Conservation (phyloP, 1,140 invertebrate genomes). For the Pogonognathellus flavescens region DNA sequence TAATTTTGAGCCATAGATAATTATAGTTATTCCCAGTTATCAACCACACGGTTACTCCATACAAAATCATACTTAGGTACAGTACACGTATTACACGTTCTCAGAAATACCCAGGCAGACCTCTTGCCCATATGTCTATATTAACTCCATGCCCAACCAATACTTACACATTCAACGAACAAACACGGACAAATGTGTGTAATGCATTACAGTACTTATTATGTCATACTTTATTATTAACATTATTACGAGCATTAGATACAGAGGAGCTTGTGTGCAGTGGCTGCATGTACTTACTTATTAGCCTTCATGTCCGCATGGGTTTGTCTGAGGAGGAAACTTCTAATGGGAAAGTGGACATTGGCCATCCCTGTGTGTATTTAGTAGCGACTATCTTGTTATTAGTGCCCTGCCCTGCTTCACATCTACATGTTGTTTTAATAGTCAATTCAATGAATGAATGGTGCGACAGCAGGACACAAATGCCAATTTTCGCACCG, state of each 20-base stretch:
- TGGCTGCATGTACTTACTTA: not conserved
- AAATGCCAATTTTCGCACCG: constrained; percentile 52
- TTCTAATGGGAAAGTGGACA: not conserved
- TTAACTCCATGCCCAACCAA: not conserved
- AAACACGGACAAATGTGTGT: constrained; percentile 2
- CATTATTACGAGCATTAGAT: not conserved
- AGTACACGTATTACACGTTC: not conserved
- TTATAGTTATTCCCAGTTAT: constrained; percentile 40
- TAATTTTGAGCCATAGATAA: constrained; percentile 47
- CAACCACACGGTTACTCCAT: constrained; percentile 45
- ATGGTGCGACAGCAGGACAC: constrained; percentile 50
- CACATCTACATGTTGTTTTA: not conserved
- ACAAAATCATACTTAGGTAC: constrained; percentile 6
- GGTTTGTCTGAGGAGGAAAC: too few relatives aligned
- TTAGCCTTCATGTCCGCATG: too few relatives aligned
- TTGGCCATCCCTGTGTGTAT: not conserved
- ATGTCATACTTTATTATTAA: not conserved
- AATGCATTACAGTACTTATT: not conserved
- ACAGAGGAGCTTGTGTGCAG: not conserved
- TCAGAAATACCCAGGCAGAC: not conserved
- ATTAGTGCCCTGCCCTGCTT: not conserved
- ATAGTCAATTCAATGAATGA: not conserved
- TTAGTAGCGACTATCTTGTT: not conserved
- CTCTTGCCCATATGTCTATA: not conserved
- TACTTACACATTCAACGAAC: not conserved